Evolutionary conservation across 2,888 invertebrate species (phyloP).

Genomic region (Strigamia maritima): DNA sequence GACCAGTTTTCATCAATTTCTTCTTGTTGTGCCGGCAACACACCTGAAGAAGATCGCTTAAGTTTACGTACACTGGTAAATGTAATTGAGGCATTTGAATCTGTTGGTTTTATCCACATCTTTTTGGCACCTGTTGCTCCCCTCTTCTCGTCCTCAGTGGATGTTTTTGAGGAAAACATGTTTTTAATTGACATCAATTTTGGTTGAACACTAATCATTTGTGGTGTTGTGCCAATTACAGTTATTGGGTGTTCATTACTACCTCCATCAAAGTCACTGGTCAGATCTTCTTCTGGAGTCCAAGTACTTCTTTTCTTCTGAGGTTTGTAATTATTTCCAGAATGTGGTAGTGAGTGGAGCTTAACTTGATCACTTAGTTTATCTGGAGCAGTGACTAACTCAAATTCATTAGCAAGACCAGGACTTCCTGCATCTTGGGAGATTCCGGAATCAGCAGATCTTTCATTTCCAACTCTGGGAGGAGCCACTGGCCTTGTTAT

Average conservation of each 20-base stretch:
- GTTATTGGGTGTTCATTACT: constrained; percentile 44
- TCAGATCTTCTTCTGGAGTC: constrained; percentile 85
- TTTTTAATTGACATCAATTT: constrained; percentile 45
- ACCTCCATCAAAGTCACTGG: constrained; percentile 72
- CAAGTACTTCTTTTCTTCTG: constrained; percentile 56
- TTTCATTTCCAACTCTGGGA: constrained; percentile 58
- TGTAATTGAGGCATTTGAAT: constrained; percentile 43
- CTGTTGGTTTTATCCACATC: constrained; percentile 28
- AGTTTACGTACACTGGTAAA: constrained; percentile 62
- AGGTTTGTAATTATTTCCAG: constrained; percentile 39
- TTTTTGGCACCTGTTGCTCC: constrained; percentile 36
- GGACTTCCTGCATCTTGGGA: constrained; percentile 70
- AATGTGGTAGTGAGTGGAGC: constrained; percentile 45
- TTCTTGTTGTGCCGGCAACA: constrained; percentile 43
- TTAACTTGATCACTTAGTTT: not conserved
- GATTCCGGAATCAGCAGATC: constrained; percentile 79
- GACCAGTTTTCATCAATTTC: constrained; percentile 70
- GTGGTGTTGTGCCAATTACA: constrained; percentile 56
- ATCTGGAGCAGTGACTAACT: not conserved
- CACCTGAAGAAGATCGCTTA: constrained; percentile 61
- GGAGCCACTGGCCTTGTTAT: constrained; percentile 49
- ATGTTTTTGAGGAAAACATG: constrained; percentile 44
- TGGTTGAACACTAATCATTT: constrained; percentile 46
- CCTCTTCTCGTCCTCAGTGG: constrained; percentile 35
- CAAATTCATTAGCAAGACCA: constrained; percentile 43